A percentile compares a stretch with the other conserved stretches of the same genome.
Evolutionary conservation across 2,113 vertebrate genomes (phyloP).

Genomic region (Dinomys branickii): DNA sequence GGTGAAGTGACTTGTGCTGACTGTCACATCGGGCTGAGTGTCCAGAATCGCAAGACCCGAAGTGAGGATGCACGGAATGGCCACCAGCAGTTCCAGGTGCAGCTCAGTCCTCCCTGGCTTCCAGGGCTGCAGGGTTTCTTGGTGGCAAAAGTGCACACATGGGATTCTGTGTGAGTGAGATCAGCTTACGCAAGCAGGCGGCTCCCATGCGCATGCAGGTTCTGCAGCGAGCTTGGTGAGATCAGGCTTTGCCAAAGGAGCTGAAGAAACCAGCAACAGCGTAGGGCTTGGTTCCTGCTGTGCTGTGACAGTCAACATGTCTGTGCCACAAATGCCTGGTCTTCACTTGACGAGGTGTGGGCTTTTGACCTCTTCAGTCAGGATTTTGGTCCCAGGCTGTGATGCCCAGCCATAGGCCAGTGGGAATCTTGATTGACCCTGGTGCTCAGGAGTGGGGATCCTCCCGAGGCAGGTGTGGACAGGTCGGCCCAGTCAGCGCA

Average conservation of each 20-base stretch:
- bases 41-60: not conserved
- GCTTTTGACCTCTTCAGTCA: not conserved
- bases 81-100: not conserved
- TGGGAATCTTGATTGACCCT: no score
- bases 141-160: no score
- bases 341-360: not conserved
- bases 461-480: no score
- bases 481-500: no score
- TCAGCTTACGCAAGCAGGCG: no score
- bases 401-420: not conserved
- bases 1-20: not conserved
- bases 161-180: not conserved
- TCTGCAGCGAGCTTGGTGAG: not conserved
- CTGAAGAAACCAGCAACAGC: not conserved
- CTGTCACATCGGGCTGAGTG: not conserved
- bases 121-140: not conserved
- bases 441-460: no score
- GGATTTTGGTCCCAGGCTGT: not conserved
- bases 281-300: not conserved
- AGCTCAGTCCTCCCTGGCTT: accelerated
- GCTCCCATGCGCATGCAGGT: no score
- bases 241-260: not conserved
- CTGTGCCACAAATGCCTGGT: not conserved
- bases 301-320: not conserved
- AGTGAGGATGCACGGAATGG: not conserved